Evolutionary conservation across 2,888 invertebrate genomes (phyloP).

Genomic region (Apeira syringaria): DNA sequence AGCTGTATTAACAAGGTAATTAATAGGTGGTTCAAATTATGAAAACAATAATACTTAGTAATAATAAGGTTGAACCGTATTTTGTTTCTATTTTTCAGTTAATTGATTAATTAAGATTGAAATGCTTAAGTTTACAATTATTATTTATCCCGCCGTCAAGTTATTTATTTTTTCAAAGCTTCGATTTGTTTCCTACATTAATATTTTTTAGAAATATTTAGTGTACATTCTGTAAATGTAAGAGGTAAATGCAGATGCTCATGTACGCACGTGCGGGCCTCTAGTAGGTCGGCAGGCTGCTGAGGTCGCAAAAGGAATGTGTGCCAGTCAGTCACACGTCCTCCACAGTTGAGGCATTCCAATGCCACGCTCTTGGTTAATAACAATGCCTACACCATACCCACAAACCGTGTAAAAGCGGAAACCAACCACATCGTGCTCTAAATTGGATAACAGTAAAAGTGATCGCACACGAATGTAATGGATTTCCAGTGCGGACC

Average conservation of each 20-base stretch:
- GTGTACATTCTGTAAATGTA: too few relatives aligned
- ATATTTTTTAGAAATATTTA: too few relatives aligned
- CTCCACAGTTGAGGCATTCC: slow-evolving; percentile 54
- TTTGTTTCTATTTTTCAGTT: too few relatives aligned
- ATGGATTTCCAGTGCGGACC: slow-evolving; percentile 53
- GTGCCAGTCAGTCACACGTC: slow-evolving; percentile 70
- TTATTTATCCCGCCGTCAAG: too few relatives aligned
- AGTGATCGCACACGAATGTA: slow-evolving; percentile 78
- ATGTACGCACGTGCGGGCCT: slow-evolving; percentile 14
- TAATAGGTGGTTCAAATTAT: too few relatives aligned
- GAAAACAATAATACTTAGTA: too few relatives aligned
- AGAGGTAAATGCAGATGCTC: neutral
- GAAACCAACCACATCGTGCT: slow-evolving; percentile 74
- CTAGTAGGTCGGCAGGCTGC: slow-evolving; percentile 34
- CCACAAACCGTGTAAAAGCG: slow-evolving; percentile 81
- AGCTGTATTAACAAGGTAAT: too few relatives aligned
- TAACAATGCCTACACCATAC: slow-evolving; percentile 61
- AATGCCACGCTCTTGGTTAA: slow-evolving; percentile 65
- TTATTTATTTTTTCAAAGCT: too few relatives aligned
- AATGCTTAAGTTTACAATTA: too few relatives aligned
- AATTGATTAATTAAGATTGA: too few relatives aligned
- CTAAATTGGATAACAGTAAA: slow-evolving; percentile 83
- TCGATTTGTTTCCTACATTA: too few relatives aligned
- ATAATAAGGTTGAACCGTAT: too few relatives aligned
- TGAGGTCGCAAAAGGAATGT: slow-evolving; percentile 49